phyloP scores from a whole-genome alignment of 2,888 invertebrate genomes.

The Anthrax anthrax region DNA sequence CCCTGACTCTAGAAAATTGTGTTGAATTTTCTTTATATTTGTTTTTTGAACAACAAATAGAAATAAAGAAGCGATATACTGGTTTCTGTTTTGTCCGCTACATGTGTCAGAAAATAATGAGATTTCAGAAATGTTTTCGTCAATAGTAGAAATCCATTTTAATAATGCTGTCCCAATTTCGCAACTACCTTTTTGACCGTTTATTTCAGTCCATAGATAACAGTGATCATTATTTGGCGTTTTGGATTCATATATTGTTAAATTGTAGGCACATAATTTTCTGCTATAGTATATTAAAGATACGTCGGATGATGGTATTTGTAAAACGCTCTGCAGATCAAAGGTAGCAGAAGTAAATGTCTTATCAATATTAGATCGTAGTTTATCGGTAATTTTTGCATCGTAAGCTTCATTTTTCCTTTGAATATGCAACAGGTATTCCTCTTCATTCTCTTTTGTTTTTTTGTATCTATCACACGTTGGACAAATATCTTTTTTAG shows the following conservation, averaged over 20 bases:
- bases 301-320: not conserved
- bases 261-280: not conserved
- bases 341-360: not conserved
- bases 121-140: not conserved
- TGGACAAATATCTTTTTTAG: not conserved
- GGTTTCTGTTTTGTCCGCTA: not conserved
- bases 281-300: not conserved
- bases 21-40: not conserved
- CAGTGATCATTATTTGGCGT: not conserved
- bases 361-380: not conserved
- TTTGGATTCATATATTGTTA: not conserved
- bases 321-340: not conserved
- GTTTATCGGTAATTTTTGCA: not conserved
- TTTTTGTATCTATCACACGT: not conserved
- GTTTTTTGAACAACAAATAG: not conserved
- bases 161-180: not conserved
- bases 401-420: too few relatives aligned
- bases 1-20: slow-evolving; percentile 2
- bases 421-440: not conserved
- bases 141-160: not conserved
- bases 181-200: not conserved
- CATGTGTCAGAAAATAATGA: not conserved
- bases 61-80: not conserved
- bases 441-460: not conserved
- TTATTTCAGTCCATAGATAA: not conserved